A percentile compares a stretch with the other conserved stretches of the same genome.
Conservation (phyloP, 92 coral and sea anemone species). For the Palythoa caribaeorum region DNA sequence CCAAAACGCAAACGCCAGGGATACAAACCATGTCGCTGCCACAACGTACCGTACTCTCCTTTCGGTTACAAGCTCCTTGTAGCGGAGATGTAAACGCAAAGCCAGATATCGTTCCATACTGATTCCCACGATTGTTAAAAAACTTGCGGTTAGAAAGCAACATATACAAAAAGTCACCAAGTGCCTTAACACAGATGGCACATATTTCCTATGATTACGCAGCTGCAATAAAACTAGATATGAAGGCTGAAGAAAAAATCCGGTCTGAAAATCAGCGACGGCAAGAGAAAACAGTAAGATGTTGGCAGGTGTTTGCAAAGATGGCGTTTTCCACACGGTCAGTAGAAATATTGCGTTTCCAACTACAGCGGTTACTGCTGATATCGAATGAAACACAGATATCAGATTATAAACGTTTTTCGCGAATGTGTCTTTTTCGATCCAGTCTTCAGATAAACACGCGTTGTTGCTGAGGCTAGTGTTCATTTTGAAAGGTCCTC, state of each 20-base stretch:
- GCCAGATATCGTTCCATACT: constrained; percentile 6
- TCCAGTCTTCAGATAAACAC: background rate
- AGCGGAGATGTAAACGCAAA: constrained; percentile 23
- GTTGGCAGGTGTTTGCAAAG: background rate
- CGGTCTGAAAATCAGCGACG: background rate
- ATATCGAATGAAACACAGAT: background rate
- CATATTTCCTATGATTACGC: background rate
- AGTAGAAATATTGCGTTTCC: constrained; percentile 6
- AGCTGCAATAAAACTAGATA: background rate
- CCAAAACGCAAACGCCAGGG: background rate
- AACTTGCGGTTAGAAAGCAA: background rate
- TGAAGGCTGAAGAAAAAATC: background rate
- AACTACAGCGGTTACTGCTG: background rate
- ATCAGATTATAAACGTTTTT: background rate
- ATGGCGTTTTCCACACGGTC: background rate
- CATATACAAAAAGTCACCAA: background rate
- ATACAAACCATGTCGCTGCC: background rate
- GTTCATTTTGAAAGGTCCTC: background rate
- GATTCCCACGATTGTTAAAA: background rate
- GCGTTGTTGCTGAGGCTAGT: background rate
- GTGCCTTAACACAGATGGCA: background rate
- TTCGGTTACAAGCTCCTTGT: constrained; percentile 2
- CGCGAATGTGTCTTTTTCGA: background rate
- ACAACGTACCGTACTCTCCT: background rate
- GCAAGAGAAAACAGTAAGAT: background rate